Conservation (phyloP, 2,888 invertebrate species). For the Drepanosiphum platanoidis region DNA sequence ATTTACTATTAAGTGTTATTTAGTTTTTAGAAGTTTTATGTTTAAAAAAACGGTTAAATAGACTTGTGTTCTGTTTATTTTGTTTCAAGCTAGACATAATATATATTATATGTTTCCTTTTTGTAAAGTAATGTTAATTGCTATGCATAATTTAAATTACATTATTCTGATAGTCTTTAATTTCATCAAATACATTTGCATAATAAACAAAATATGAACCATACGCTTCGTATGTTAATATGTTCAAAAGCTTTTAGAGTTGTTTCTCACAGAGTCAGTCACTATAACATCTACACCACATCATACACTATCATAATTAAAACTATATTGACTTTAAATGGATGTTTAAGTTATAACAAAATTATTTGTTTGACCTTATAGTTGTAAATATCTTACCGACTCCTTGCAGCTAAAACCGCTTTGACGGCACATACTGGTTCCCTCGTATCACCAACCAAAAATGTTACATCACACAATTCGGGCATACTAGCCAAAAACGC, state of each 20-base stretch:
- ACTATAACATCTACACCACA: background rate
- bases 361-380: background rate
- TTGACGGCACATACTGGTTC: conserved; percentile 95
- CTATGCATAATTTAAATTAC: background rate
- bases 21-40: too few relatives aligned
- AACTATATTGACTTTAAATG: background rate
- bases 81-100: too few relatives aligned
- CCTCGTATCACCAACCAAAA: conserved; percentile 89
- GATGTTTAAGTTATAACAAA: too few relatives aligned
- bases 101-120: too few relatives aligned
- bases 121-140: background rate
- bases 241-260: too few relatives aligned
- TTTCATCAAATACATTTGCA: background rate
- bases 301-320: background rate
- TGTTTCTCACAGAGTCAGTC: background rate
- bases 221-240: too few relatives aligned
- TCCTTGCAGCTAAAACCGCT: conserved; percentile 84
- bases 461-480: conserved; percentile 95
- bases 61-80: background rate
- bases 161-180: background rate
- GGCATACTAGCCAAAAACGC: conserved; percentile 96
- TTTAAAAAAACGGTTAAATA: background rate
- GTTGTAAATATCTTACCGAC: conserved; percentile 71
- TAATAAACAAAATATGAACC: background rate
- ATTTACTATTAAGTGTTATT: too few relatives aligned